Evolutionary conservation across 2,113 vertebrate genomes (phyloP), one percentile per base, ranked within the genome.

Genomic region (Indri indri): DNA sequence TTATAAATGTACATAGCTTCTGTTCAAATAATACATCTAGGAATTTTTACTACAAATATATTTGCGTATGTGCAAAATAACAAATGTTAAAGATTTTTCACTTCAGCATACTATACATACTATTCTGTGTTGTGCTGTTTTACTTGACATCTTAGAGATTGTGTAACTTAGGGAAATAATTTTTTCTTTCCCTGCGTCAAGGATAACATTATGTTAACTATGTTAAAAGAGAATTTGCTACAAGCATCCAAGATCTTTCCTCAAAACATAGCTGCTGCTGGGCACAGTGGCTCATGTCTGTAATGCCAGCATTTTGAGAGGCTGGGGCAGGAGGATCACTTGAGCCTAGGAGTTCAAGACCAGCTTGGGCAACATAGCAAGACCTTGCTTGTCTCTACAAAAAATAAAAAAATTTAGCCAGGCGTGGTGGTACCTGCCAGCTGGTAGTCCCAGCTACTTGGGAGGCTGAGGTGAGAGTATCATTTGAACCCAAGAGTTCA

Each of bases 111-210:
- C 34, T 86, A 66, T 40, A 65, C 17, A 34, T 61, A 83, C 34
- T 92, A 73, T 16, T 71, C 59, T 77, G 42, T 30, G 65, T 4
- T 87, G 25, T 32, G 20, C 3, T 73, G 61, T 74, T 83, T 79
- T 34, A 95, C 17, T 32, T 87, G 80, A 71, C 52, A 87, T 32
- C 85, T 90, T 83, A 84, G 22, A 95, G 59, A 94, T 34, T 57
- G 20, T 23, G 3, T 57, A 61, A 93, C 74, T 88, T 93, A 91
- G 37, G 18, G 4, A 93, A 96, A 37, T 73, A 70, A 42, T 93
- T 57, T 65, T 22, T 91, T 86, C 59, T 86, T 94, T 91, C 54
- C 59, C 66, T 85, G 57, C 90, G 42, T 88, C n/a, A 91, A 88
- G 34, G 42, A 10, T 81, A 30, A 25, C 45, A 6, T 54, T 54